Conservation (phyloP, 2,113 vertebrate genomes). For the Mobula hypostoma region DNA sequence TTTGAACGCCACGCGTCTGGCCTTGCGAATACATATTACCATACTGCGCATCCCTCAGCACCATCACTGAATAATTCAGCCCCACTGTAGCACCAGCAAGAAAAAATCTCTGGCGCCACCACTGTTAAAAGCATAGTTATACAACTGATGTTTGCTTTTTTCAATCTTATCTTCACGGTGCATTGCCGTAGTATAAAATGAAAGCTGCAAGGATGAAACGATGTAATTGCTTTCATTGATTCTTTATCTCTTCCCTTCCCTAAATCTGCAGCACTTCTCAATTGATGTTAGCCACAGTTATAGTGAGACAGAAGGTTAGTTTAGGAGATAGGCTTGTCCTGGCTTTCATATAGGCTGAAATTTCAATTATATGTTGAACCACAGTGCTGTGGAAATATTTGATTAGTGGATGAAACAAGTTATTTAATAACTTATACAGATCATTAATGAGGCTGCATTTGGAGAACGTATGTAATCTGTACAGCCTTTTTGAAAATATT, state of each 20-base stretch:
- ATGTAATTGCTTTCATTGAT: conserved; percentile 14
- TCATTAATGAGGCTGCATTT: background rate
- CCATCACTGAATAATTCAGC: too few relatives aligned
- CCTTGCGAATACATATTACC: too few relatives aligned
- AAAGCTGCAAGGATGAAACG: background rate
- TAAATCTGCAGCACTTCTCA: background rate
- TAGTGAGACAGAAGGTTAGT: background rate
- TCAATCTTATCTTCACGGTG: background rate
- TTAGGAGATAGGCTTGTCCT: background rate
- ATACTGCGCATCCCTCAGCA: too few relatives aligned
- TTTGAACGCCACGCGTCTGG: too few relatives aligned
- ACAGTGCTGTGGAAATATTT: background rate
- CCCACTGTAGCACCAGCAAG: too few relatives aligned
- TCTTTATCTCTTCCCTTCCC: background rate
- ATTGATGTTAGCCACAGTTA: background rate
- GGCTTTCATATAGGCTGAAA: background rate
- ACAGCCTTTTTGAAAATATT: background rate
- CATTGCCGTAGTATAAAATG: background rate
- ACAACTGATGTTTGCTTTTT: background rate
- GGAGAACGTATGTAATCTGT: background rate
- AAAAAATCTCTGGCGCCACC: too few relatives aligned
- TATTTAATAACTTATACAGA: background rate
- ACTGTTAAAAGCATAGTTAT: too few relatives aligned
- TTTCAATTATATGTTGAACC: background rate
- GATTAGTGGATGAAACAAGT: background rate